Percentiles rank a stretch among this genome's conserved stretches.
phyloP scores from a whole-genome alignment of 1,140 invertebrate genomes.

The Drosophila ogumai region DNA sequence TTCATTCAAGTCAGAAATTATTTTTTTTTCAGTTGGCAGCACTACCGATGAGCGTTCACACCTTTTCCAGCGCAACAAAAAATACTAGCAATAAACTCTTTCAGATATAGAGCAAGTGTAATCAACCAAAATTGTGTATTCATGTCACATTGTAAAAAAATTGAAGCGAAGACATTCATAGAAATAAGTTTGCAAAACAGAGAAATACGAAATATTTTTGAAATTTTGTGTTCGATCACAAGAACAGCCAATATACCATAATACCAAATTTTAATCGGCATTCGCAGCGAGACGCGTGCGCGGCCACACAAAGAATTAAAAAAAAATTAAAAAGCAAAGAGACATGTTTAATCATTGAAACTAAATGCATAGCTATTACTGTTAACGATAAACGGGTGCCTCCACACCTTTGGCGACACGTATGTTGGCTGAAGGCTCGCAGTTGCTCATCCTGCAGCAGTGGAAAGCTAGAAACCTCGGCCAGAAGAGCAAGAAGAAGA shows the following conservation, averaged over 20 bases:
- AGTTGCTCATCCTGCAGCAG: conserved; percentile 12
- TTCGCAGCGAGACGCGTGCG: conserved; percentile 6
- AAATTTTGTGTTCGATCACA: conserved; percentile 2
- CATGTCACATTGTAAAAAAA: not conserved
- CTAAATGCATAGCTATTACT: conserved; percentile 5
- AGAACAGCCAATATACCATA: not conserved
- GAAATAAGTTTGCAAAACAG: not conserved
- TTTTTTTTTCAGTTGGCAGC: not conserved
- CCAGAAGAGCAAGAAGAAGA: conserved; percentile 33
- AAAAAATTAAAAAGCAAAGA: not conserved
- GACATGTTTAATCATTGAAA: conserved; percentile 14
- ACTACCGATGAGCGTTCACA: not conserved
- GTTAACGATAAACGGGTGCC: conserved; percentile 6
- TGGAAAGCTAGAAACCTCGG: conserved; percentile 2
- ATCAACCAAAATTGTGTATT: not conserved
- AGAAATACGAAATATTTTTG: not conserved
- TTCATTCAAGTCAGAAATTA: not conserved
- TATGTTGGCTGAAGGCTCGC: conserved; percentile 1
- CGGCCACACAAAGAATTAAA: conserved; percentile 9
- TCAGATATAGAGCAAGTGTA: not conserved
- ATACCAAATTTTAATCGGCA: conserved; percentile 9
- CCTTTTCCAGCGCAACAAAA: not conserved
- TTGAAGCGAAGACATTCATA: not conserved
- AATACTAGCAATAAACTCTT: not conserved
- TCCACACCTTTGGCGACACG: conserved; percentile 11